A percentile compares a stretch with the other conserved stretches of the same genome.
phyloP scores from a whole-genome alignment of 2,888 invertebrate genomes.

The Osmoderma eremita region DNA sequence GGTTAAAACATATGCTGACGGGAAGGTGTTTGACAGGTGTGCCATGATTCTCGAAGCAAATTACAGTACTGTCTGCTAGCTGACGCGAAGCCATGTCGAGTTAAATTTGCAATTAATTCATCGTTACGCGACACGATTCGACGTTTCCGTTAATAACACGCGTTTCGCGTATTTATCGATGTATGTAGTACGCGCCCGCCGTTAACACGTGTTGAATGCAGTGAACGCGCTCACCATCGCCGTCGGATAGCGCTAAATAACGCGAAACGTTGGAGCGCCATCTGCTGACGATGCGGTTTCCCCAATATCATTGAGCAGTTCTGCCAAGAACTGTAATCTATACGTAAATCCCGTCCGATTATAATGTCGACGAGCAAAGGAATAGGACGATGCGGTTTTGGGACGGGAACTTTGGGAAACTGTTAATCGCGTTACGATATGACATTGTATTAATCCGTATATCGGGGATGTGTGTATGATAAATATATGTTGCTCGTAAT shows the following conservation, averaged over 20 bases:
- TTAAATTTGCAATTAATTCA: no score
- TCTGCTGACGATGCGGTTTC: slow-evolving; percentile 47
- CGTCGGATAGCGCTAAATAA: slow-evolving; percentile 26
- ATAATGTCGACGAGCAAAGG: slow-evolving; percentile 17
- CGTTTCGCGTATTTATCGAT: no score
- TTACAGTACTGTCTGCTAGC: no score
- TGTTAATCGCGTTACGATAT: slow-evolving; percentile 48
- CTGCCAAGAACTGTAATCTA: slow-evolving; percentile 46
- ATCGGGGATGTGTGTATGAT: slow-evolving; percentile 29
- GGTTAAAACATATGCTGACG: no score
- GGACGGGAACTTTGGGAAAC: slow-evolving; percentile 4
- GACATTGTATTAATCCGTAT: slow-evolving; percentile 44
- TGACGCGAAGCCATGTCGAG: no score
- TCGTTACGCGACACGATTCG: no score
- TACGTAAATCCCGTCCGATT: slow-evolving; percentile 45
- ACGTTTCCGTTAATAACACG: no score
- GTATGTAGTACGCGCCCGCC: no score
- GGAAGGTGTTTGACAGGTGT: no score
- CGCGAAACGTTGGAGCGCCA: slow-evolving; percentile 39
- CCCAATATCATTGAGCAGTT: slow-evolving; percentile 44
- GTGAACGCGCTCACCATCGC: slow-evolving; percentile 6
- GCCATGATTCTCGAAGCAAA: no score
- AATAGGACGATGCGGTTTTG: not conserved
- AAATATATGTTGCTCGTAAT: slow-evolving; percentile 36
- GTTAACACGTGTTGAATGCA: no score